Conservation (phyloP, 1,140 invertebrate genomes). For the Micrasema longulum region DNA sequence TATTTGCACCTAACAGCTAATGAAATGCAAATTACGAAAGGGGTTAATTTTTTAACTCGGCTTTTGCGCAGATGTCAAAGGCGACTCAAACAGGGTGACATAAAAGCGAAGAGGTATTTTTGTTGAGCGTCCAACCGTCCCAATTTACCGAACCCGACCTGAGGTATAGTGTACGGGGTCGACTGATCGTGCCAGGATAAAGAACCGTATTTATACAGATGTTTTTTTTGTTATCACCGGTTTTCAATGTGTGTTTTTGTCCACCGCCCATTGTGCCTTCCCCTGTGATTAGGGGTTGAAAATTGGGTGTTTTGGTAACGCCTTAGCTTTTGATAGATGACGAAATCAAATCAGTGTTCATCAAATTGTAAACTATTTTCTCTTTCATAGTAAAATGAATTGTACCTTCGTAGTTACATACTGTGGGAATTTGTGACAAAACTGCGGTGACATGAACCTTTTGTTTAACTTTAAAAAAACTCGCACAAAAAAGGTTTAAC, state of each 20-base stretch:
- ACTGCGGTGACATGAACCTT: too few species aligned
- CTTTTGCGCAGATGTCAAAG: slow-evolving; percentile 38
- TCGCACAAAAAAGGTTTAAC: too few species aligned
- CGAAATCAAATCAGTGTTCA: slow-evolving; percentile 11
- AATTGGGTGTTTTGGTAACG: slow-evolving; percentile 37
- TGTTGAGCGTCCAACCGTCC: slow-evolving; percentile 47
- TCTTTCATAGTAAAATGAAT: too few species aligned
- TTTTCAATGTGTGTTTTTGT: slow-evolving; percentile 44
- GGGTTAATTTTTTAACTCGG: slow-evolving; percentile 15
- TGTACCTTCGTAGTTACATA: too few species aligned
- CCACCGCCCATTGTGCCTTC: slow-evolving; percentile 29
- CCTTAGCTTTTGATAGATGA: slow-evolving; percentile 21
- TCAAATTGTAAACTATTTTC: slow-evolving; percentile 7
- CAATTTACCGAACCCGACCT: slow-evolving; percentile 19
- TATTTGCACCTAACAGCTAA: background rate
- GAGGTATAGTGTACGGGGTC: slow-evolving; percentile 21
- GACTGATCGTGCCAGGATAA: slow-evolving; percentile 50
- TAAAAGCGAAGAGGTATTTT: slow-evolving; percentile 45
- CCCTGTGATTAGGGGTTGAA: slow-evolving; percentile 38
- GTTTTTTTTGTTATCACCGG: slow-evolving; percentile 43
- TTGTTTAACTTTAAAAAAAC: too few species aligned
- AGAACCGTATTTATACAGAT: slow-evolving; percentile 50
- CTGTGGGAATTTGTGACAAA: too few species aligned
- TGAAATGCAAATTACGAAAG: background rate
- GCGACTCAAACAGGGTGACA: slow-evolving; percentile 27